These are phyloP conservation scores for Pygoscelis antarcticus DNA, from an alignment of 2,113 vertebrate species.

Conservation along the genomic window DNA sequence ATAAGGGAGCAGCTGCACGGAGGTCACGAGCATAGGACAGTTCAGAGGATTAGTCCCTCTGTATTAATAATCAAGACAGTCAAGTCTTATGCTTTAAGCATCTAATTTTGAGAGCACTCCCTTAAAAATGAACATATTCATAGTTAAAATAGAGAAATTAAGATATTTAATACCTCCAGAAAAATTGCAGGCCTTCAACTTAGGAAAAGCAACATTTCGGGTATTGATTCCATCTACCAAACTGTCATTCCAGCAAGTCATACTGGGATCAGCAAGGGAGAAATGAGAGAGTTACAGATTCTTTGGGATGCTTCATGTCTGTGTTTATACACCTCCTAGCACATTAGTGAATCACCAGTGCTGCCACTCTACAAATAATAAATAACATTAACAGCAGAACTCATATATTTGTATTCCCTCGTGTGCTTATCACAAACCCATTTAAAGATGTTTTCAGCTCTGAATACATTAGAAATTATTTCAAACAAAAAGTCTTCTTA, in stretches of 20 bases:
- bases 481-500: neutral
- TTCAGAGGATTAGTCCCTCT: neutral
- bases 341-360: neutral
- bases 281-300: neutral
- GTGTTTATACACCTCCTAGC: neutral
- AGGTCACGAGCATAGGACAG: neutral
- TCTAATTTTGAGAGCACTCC: neutral
- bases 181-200: neutral
- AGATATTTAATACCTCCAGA: neutral
- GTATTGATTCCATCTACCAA: neutral
- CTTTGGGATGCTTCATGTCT: neutral
- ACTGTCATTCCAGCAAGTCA: neutral
- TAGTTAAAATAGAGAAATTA: neutral
- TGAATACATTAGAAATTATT: neutral
- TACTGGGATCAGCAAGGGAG: neutral
- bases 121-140: neutral
- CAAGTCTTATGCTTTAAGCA: neutral
- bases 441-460: conserved; percentile 8
- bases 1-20: neutral
- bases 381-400: conserved; percentile 1
- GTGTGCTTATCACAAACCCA: neutral
- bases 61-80: neutral
- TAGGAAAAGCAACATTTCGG: neutral
- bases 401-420: neutral
- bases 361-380: conserved; percentile 17